Base-by-base conservation (phyloP, 2,797 vertebrate genomes). In the Synanceia verrucosa region DNA sequence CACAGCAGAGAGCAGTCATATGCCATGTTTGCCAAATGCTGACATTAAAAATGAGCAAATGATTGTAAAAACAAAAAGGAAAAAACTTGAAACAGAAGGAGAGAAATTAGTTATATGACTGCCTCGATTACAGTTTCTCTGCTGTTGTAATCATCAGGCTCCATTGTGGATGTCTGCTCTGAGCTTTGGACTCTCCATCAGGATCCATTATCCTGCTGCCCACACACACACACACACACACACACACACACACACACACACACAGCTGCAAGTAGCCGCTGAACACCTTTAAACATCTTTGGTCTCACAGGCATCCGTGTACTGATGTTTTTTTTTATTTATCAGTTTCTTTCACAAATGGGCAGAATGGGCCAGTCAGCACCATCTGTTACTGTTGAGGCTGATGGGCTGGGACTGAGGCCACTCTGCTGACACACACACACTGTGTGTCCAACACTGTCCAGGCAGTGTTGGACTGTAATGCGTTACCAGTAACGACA, bases 261-360 rank as follows among this genome's bases (percentile, higher is more conserved):
- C n/a, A n/a, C n/a, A n/a, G 6, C 6, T 31, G 37, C 21, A 46
- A 44, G 68, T 71, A 58, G 56, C 57, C 77, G 70, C 83, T 21
- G 41, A 82, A 69, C 69, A 65, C 63, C 67, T 69, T 65, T 84
- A 86, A 84, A 82, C 65, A 33, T 23, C 65, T 70, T 53, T 26
- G 64, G 58, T 83, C 83, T 81, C 67, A 18, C 37, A 65, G 71
- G 68, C 36, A 24, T 73, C 53, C 12, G 55, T 23, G 9, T 9
- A n/a, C 53, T 64, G 37, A 57, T 60, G 64, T 68, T 75, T 68
- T 73, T 52, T n/a, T 69, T 73, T 63, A 78, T 79, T 68, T 66
- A 64, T 81, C 43, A 70, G 73, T 79, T 81, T 78, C 78, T 86
- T 78, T 84, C 75, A 79, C 66, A 76, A 79, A 80, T 18, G 60